Percentiles rank a stretch among this genome's conserved stretches.
phyloP scores from a whole-genome alignment of 2,888 invertebrate genomes.

The Tolmerus cingulatus region DNA sequence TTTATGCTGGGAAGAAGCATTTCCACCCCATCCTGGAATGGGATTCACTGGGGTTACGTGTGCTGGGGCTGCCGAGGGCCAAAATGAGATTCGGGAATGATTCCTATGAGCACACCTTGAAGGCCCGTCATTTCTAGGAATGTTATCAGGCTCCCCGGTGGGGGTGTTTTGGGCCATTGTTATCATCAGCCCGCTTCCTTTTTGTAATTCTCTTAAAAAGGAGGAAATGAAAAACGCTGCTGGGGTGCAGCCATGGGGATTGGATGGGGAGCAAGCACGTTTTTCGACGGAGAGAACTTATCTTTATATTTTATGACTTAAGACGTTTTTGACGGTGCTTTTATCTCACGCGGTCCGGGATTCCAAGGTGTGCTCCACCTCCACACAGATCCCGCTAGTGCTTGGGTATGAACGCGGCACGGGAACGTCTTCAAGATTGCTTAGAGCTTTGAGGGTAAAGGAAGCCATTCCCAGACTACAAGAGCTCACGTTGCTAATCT shows the following conservation, averaged over 20 bases:
- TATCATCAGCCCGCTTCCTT: neutral
- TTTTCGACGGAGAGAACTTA: neutral
- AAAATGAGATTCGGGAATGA: constrained; percentile 2
- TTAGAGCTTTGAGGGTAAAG: neutral
- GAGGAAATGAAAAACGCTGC: neutral
- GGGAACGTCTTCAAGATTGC: neutral
- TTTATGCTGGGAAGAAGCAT: neutral
- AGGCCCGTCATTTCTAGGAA: neutral
- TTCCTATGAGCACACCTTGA: neutral
- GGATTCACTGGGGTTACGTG: neutral
- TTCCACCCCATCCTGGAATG: neutral
- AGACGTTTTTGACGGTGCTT: neutral
- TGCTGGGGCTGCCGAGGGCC: neutral
- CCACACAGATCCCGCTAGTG: neutral
- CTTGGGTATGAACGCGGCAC: neutral
- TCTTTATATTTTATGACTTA: constrained; percentile 14
- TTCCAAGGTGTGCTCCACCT: neutral
- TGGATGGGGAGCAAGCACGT: neutral
- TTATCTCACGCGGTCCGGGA: neutral
- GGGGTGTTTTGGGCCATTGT: neutral
- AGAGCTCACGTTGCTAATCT: constrained; percentile 6
- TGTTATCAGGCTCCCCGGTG: neutral
- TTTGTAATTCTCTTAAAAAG: neutral
- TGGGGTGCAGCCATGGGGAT: neutral
- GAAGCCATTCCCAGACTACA: neutral